phyloP scores from a whole-genome alignment of 1,140 invertebrate species.

The Drosophila busckii region DNA sequence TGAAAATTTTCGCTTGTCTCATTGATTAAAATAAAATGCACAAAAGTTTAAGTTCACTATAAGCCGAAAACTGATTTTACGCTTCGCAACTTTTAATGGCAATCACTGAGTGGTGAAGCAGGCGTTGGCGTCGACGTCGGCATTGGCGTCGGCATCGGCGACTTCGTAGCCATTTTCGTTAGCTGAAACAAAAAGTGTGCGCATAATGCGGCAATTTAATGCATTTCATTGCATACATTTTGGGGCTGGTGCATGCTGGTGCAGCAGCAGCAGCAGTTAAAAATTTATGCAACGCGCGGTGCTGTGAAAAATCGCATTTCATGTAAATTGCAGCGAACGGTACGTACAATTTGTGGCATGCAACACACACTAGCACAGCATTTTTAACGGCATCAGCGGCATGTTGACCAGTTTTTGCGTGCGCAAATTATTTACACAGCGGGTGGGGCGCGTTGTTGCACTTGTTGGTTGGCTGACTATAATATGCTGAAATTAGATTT shows the following conservation, averaged over 20 bases:
- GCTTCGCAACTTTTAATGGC: conserved; percentile 49
- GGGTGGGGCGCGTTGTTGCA: neutral
- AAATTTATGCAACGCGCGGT: conserved; percentile 44
- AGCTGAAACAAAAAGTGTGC: too few species aligned
- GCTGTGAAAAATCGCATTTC: conserved; percentile 43
- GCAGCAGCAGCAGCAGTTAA: conserved; percentile 9
- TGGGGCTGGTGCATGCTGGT: conserved; percentile 1
- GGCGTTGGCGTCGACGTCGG: neutral
- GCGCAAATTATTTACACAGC: neutral
- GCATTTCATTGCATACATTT: conserved; percentile 48
- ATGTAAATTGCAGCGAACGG: conserved; percentile 37
- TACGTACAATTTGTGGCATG: conserved; percentile 27
- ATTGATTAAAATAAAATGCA: conserved; percentile 28
- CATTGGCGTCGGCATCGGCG: conserved; percentile 6
- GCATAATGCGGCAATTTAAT: conserved; percentile 47
- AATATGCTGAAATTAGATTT: conserved; percentile 11
- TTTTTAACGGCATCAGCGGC: conserved; percentile 36
- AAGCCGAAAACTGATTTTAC: conserved; percentile 43
- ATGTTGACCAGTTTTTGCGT: conserved; percentile 16
- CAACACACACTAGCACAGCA: neutral
- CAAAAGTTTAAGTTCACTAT: conserved; percentile 19
- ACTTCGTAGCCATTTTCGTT: too few species aligned
- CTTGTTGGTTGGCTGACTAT: conserved; percentile 13
- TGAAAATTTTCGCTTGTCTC: neutral
- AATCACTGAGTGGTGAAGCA: conserved; percentile 18